Conservation (phyloP, 2,888 invertebrate genomes). For the Poecilobothrus nobilitatus region DNA sequence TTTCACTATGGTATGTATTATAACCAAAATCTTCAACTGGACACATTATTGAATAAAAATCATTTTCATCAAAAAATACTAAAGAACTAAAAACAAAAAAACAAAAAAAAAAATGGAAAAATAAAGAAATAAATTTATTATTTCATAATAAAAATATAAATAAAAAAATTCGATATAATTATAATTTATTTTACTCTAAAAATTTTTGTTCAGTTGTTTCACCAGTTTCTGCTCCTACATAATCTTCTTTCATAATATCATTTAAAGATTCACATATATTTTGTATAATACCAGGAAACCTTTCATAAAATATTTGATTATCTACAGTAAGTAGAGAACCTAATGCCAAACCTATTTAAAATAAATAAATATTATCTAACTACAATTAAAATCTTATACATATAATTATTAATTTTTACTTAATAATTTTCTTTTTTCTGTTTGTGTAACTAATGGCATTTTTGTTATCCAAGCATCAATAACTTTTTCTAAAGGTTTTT, state of each 20-base stretch:
- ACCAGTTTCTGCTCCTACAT: constrained; percentile 47
- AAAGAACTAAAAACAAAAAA: constrained; percentile 29
- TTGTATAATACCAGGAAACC: constrained; percentile 63
- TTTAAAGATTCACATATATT: constrained; percentile 69
- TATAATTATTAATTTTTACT: constrained; percentile 46
- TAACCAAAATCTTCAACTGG: constrained; percentile 49
- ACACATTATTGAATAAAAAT: constrained; percentile 36
- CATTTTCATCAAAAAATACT: constrained; percentile 42
- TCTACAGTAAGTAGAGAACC: constrained; percentile 60
- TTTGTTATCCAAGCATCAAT: constrained; percentile 70
- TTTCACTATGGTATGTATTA: constrained; percentile 62
- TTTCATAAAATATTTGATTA: constrained; percentile 59
- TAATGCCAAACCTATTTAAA: constrained; percentile 47
- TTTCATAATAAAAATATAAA: background rate
- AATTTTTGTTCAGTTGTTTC: background rate
- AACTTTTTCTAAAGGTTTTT: constrained; percentile 60
- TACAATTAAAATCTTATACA: constrained; percentile 12
- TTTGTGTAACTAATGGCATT: constrained; percentile 68
- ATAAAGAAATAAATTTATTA: background rate
- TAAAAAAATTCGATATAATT: too few relatives aligned
- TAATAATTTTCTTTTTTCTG: constrained; percentile 74
- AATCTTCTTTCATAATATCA: constrained; percentile 67
- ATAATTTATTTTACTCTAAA: background rate
- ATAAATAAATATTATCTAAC: background rate
- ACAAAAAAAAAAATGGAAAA: background rate